Percentiles rank a stretch among this genome's conserved stretches.
Conservation (phyloP, 2,888 invertebrate genomes). For the Chymomyza caudatula region DNA sequence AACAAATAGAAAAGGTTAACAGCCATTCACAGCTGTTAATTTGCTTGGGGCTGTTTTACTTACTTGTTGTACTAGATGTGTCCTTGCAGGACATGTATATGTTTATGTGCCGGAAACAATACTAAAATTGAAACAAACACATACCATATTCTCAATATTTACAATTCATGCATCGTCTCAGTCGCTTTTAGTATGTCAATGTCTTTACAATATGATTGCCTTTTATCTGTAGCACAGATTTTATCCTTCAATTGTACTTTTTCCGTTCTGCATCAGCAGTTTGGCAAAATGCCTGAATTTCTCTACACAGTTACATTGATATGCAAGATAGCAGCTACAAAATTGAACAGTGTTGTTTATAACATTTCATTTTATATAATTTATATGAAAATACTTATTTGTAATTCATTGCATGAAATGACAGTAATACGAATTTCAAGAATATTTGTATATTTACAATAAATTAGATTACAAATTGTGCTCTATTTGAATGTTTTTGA, state of each 20-base stretch:
- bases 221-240: not conserved
- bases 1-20: not conserved
- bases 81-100: constrained; percentile 13
- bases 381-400: not conserved
- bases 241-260: constrained; percentile 9
- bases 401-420: not conserved
- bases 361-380: not conserved
- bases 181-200: not conserved
- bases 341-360: not conserved
- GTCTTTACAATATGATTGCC: constrained; percentile 11
- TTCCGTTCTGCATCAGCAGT: not conserved
- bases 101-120: not conserved
- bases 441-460: not conserved
- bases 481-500: no score
- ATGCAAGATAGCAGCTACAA: not conserved
- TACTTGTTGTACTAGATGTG: constrained; percentile 39
- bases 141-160: constrained; percentile 18
- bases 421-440: not conserved
- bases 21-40: constrained; percentile 46
- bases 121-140: constrained; percentile 20
- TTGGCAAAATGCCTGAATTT: constrained; percentile 3
- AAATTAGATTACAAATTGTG: not conserved
- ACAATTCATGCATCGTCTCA: constrained; percentile 21
- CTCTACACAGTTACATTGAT: not conserved
- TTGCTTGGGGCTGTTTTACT: constrained; percentile 29